phyloP scores from a whole-genome alignment of 2,888 invertebrate genomes.

The Pseudococcus jackbeardsleyi region DNA sequence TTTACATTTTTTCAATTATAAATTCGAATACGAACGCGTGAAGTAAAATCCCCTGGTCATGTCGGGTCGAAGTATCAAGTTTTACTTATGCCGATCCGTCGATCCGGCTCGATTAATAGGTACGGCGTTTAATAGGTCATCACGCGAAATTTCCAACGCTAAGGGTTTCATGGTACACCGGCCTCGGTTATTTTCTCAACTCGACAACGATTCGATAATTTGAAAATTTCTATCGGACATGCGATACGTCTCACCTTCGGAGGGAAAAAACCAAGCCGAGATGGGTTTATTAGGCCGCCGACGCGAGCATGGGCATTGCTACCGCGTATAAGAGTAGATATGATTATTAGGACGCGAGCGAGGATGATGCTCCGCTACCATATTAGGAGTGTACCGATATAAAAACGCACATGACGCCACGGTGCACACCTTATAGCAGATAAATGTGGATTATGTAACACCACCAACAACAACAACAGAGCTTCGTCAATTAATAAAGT shows the following conservation, averaged over 20 bases:
- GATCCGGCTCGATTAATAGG: conserved; percentile 2
- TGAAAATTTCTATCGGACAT: background rate
- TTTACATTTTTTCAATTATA: conserved; percentile 46
- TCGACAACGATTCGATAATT: background rate
- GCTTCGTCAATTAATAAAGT: conserved; percentile 28
- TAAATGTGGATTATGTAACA: background rate
- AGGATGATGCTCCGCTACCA: conserved; percentile 3
- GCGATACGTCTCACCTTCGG: background rate
- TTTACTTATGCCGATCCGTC: background rate
- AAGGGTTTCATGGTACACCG: background rate
- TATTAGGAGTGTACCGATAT: conserved; percentile 7
- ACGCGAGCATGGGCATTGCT: background rate
- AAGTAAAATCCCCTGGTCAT: background rate
- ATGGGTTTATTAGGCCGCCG: background rate
- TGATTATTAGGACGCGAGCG: background rate
- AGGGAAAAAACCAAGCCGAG: background rate
- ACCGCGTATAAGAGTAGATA: background rate
- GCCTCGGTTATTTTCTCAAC: background rate
- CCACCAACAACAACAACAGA: background rate
- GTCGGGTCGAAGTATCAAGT: background rate
- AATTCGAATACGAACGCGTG: background rate
- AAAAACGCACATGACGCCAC: background rate
- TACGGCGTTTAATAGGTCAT: background rate
- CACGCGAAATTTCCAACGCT: conserved; percentile 16
- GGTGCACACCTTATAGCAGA: background rate